phyloP scores from a whole-genome alignment of 2,888 invertebrate species.

The Stenodema calcarata region DNA sequence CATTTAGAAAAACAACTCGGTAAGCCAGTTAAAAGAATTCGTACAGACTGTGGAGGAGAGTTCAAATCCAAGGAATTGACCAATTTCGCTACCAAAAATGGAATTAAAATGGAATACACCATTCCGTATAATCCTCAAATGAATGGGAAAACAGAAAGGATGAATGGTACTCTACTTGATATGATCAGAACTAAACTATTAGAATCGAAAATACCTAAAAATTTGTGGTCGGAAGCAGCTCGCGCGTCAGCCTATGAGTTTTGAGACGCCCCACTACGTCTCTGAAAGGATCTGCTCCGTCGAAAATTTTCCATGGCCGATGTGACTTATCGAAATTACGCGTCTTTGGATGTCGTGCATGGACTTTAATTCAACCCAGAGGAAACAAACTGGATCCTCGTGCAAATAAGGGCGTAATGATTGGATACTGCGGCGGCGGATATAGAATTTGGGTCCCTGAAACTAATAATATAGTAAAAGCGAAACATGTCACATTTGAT shows the following conservation, averaged over 20 bases:
- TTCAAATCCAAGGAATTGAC: constrained; percentile 43
- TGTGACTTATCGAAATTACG: constrained; percentile 49
- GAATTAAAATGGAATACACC: constrained; percentile 50
- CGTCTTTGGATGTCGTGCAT: constrained; percentile 52
- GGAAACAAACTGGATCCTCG: constrained; percentile 41
- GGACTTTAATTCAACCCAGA: constrained; percentile 42
- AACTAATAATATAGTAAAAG: constrained; percentile 18
- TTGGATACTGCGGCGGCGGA: too few relatives aligned
- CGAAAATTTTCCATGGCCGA: constrained; percentile 45
- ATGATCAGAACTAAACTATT: constrained; percentile 50
- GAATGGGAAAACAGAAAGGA: constrained; percentile 48
- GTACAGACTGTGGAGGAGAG: constrained; percentile 57
- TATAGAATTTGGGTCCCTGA: constrained; percentile 1
- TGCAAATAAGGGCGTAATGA: constrained; percentile 31
- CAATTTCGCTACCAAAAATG: constrained; percentile 45
- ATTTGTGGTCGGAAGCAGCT: constrained; percentile 57
- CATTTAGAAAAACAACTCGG: constrained; percentile 58
- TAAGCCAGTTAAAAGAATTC: constrained; percentile 55
- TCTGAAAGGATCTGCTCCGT: constrained; percentile 44
- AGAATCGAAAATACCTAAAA: constrained; percentile 55
- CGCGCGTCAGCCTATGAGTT: constrained; percentile 54
- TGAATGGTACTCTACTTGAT: constrained; percentile 50
- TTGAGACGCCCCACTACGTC: constrained; percentile 43
- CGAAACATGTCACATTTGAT: constrained; percentile 48
- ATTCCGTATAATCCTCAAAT: constrained; percentile 39